Base-by-base conservation (phyloP, 2,797 vertebrate species). In the Thaleichthys pacificus region DNA sequence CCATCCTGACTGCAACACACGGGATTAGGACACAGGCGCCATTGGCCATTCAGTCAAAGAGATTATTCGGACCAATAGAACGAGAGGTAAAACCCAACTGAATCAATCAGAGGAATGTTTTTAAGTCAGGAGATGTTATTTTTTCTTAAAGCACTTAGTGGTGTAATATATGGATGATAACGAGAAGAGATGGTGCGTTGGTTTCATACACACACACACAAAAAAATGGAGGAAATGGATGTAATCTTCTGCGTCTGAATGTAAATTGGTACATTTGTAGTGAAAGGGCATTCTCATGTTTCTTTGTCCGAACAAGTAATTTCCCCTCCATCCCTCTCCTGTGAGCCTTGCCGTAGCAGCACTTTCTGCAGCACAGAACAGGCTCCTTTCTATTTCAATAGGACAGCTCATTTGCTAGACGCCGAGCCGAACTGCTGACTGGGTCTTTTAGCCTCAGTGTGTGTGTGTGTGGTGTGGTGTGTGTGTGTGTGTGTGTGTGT, bases 341-440 rank as follows among this genome's bases (percentile, higher is more conserved):
- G 77, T 86, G 80, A 86, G 87, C 87, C 89, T 91, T 93, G 92
- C 93, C 87, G 51, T 88, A 90, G 93, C 91, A 91, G 91, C 90
- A 90, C 88, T 93, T 93, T 93, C 89, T 91, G 91, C 90, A 87
- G 89, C 83, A 89, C 82, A 73, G 89, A 89, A 85, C 86, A 85
- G 89, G 91, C 89, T 89, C 88, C 90, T 91, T 93, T 93, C 91
- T 90, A 91, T 94, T 93, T 93, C 93, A 92, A 93, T 93, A 93
- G 92, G 91, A 94, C 93, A 94, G 93, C 93, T 94, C 93, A 94
- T 94, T 94, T 94, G 91, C 93, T 91, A 93, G 91, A 93, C 91
- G 91, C 89, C 80, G 19, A 84, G 79, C 87, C 82, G 91, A 94
- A 94, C 84, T 93, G 93, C 93, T 94, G 93, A 94, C 93, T 90